Evolutionary conservation across 2,797 vertebrate species (phyloP).

Genomic region (Scomberomorus guttatus): DNA sequence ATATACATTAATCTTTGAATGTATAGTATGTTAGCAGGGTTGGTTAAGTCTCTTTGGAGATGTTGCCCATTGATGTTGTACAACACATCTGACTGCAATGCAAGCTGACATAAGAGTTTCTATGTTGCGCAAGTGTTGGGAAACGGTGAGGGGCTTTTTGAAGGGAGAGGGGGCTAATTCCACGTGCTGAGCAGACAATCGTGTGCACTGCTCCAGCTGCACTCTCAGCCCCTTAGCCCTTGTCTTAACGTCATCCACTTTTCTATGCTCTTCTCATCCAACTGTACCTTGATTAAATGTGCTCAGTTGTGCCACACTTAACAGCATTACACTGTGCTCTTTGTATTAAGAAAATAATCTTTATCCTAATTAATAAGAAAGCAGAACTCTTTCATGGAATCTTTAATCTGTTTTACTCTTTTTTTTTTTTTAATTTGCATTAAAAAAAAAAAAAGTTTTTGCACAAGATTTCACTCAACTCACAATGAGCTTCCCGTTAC

Average conservation of each 20-base stretch:
- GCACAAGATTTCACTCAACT: too few species aligned
- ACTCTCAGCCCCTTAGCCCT: constrained; percentile 25
- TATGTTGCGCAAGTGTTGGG: constrained; percentile 53
- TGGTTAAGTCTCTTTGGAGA: neutral
- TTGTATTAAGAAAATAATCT: neutral
- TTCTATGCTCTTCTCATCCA: neutral
- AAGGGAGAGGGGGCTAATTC: constrained; percentile 25
- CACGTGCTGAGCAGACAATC: constrained; percentile 39
- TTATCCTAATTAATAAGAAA: neutral
- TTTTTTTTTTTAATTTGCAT: neutral
- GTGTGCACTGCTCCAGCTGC: constrained; percentile 30
- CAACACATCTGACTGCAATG: constrained; percentile 17
- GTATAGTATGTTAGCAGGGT: neutral
- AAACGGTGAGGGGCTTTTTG: constrained; percentile 38
- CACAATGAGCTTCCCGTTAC: neutral
- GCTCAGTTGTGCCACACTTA: neutral
- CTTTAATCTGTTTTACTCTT: neutral
- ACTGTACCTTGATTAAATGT: constrained; percentile 13
- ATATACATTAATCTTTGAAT: neutral
- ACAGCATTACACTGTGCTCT: neutral
- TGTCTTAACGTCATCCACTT: constrained; percentile 3
- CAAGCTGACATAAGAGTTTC: constrained; percentile 43
- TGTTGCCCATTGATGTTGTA: constrained; percentile 2
- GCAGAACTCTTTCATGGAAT: neutral
- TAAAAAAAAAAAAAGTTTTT: too few species aligned